Evolutionary conservation across 2,797 vertebrate species (phyloP).

Genomic region (Trachops cirrhosus): DNA sequence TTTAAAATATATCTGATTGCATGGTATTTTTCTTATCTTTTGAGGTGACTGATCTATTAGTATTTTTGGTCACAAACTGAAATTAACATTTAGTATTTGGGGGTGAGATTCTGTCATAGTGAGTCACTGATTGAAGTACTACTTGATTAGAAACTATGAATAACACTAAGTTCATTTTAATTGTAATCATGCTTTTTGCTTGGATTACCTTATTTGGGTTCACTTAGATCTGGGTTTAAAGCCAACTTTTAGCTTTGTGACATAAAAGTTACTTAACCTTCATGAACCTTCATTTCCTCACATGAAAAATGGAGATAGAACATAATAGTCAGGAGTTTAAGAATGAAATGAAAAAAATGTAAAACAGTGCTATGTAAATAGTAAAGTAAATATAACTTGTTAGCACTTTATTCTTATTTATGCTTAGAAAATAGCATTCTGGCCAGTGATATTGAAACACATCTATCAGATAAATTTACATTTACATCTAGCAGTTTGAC

Average conservation of each 20-base stretch:
- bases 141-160: conserved; percentile 51
- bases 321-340: conserved; percentile 26
- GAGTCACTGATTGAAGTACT: conserved; percentile 36
- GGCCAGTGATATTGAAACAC: background rate
- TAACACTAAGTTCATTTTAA: conserved; percentile 29
- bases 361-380: conserved; percentile 18
- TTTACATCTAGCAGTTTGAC: background rate
- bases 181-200: conserved; percentile 46
- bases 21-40: conserved; percentile 49
- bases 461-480: background rate
- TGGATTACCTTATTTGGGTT: conserved; percentile 44
- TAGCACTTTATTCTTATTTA: conserved; percentile 17
- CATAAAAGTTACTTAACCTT: conserved; percentile 18
- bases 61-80: conserved; percentile 28
- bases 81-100: conserved; percentile 23
- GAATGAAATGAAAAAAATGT: conserved; percentile 8
- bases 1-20: conserved; percentile 26
- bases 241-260: background rate
- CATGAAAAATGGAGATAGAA: conserved; percentile 16
- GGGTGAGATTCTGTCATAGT: background rate
- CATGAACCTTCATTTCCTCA: conserved; percentile 17
- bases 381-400: conserved; percentile 30
- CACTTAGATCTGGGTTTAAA: conserved; percentile 48
- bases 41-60: conserved; percentile 15
- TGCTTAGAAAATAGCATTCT: background rate